Evolutionary conservation across 2,888 invertebrate species (phyloP), one percentile per base, ranked within the genome.

Genomic region (Xestobium rufovillosum): DNA sequence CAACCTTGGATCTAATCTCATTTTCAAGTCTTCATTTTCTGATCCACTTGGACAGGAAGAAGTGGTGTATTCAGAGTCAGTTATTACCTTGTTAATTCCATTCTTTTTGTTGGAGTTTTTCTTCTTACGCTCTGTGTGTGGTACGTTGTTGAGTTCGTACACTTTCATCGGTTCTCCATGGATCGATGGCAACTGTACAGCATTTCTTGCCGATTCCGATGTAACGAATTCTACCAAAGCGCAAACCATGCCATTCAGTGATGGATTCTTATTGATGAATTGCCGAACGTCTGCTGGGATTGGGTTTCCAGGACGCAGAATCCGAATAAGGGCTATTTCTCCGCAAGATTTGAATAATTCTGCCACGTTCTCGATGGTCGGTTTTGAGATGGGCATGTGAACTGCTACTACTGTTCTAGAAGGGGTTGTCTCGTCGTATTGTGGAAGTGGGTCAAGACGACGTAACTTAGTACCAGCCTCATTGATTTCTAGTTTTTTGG

Each of bases 161-260:
- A 88, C 80, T 43, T 77, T 76, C 68, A 86, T 78, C 2, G 67
- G 67, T 39, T 69, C 61, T 10, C 74, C 73, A 6, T 73, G 69
- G n/a, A 71, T 71, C 6, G 63, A 68, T 64, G 78, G 74, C 49
- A 85, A 68, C 41, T 82, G 76, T 34, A 83, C 72, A 1, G 94
- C 91, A 39, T 79, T 78, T 50, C 88, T 75, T 0, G 94, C 94
- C 9, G 84, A 77, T 48, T 88, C 86, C 1, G 89, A 87, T 49
- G 84, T 80, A 34, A 88, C 84, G 61, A 90, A 95, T 67, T 95
- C 94, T 25, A 94, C 82, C 51, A 94, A 71, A 10, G 92, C 94
- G 63, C 88, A 89, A 60, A 89, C 80, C 67, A 83, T 78, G 53
- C 83, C 83, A 47, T 83, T 83, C 60, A 92, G 73, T 57, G 87